phyloP scores from a whole-genome alignment of 1,140 invertebrate genomes.

The Pemphigus obesinymphae region DNA sequence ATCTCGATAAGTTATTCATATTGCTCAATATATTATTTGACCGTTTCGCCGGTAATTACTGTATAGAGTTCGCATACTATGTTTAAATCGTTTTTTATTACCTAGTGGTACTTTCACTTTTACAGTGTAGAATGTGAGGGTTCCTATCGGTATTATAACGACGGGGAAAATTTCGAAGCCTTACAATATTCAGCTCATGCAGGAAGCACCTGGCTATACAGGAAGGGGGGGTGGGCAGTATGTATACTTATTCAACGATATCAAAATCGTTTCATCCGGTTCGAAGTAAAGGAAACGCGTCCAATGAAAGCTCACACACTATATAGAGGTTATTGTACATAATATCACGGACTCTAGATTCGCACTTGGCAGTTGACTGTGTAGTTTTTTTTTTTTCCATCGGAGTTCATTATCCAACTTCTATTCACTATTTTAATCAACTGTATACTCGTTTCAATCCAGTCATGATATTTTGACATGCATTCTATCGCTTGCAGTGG shows the following conservation, averaged over 20 bases:
- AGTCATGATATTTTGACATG: constrained; percentile 1
- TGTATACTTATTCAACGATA: background rate
- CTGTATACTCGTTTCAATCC: background rate
- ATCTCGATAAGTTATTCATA: too few relatives aligned
- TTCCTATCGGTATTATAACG: background rate
- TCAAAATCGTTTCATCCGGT: background rate
- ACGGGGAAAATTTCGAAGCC: background rate
- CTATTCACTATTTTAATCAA: background rate
- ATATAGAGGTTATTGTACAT: background rate
- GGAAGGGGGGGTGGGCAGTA: too few relatives aligned
- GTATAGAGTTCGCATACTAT: background rate
- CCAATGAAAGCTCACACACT: background rate
- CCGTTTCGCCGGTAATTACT: background rate
- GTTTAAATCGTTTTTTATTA: background rate
- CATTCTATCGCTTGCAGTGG: background rate
- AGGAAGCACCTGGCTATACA: constrained; percentile 25
- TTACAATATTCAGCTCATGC: background rate
- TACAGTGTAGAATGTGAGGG: background rate
- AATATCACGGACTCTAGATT: background rate
- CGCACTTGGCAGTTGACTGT: background rate
- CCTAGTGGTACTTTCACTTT: background rate
- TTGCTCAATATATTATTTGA: too few relatives aligned
- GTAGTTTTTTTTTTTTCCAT: background rate
- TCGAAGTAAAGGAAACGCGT: background rate
- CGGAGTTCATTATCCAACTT: background rate